Evolutionary conservation across 2,797 vertebrate genomes (phyloP).

Genomic region (Threskiornis aethiopicus): DNA sequence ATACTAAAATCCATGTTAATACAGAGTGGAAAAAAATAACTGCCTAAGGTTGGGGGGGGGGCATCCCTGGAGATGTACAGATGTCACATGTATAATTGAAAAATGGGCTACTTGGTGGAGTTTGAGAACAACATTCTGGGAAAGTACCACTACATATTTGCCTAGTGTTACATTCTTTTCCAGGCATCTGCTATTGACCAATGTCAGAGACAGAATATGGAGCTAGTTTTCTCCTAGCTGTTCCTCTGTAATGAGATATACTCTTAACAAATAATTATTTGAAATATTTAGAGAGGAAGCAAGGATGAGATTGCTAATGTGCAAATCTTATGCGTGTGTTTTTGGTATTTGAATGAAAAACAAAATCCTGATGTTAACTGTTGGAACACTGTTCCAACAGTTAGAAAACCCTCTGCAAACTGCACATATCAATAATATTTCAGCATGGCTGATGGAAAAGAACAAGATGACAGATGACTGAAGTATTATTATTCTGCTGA

Average conservation of each 20-base stretch:
- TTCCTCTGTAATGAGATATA: background rate
- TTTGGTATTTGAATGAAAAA: background rate
- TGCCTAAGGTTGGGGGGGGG: background rate
- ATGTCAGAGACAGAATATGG: background rate
- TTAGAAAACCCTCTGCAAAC: background rate
- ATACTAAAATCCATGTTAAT: background rate
- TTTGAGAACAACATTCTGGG: background rate
- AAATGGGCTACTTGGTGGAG: background rate
- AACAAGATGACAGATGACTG: background rate
- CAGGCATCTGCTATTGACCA: background rate
- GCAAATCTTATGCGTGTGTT: background rate
- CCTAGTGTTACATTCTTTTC: background rate
- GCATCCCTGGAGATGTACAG: background rate
- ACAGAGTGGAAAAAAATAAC: background rate
- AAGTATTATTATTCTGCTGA: background rate
- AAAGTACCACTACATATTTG: background rate
- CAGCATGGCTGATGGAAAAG: background rate
- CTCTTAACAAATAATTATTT: background rate
- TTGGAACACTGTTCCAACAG: background rate
- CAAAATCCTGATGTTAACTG: background rate
- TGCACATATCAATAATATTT: background rate
- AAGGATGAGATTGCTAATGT: background rate
- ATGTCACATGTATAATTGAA: background rate
- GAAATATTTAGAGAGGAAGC: background rate
- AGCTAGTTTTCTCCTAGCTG: background rate